These are phyloP conservation scores for Pachyrhynchus sulphureomaculatus DNA, from an alignment of 1,140 invertebrate genomes.

Conservation along the genomic window DNA sequence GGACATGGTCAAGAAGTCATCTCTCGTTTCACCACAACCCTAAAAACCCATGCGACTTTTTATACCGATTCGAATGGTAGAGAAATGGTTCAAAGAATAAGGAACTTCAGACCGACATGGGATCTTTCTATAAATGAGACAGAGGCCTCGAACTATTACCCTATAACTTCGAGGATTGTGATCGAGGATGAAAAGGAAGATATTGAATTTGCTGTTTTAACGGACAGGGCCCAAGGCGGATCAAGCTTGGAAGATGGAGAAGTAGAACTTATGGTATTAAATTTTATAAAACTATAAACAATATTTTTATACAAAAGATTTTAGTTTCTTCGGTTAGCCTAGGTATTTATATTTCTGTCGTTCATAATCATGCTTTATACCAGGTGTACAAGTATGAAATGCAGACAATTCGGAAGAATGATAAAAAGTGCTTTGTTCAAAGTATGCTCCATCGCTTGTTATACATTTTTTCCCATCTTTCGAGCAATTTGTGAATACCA, in stretches of 20 bases:
- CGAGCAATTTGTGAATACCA: too few species aligned
- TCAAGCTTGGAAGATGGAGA: conserved; percentile 72
- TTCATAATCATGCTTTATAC: too few species aligned
- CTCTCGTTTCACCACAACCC: conserved; percentile 65
- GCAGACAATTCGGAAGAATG: too few species aligned
- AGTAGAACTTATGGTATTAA: conserved; percentile 73
- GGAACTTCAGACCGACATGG: conserved; percentile 76
- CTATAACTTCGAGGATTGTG: conserved; percentile 81
- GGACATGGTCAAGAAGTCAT: conserved; percentile 78
- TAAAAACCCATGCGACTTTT: conserved; percentile 69
- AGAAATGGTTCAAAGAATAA: conserved; percentile 56
- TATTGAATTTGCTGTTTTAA: conserved; percentile 66
- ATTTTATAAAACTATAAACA: neutral
- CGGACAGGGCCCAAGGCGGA: conserved; percentile 86
- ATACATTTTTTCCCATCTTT: too few species aligned
- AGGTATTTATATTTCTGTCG: too few species aligned
- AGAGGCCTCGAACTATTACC: conserved; percentile 88
- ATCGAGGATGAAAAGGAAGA: conserved; percentile 59
- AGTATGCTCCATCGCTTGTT: too few species aligned
- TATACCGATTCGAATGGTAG: conserved; percentile 94
- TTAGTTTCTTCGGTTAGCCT: too few species aligned
- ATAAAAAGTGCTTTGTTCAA: too few species aligned
- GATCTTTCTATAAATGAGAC: conserved; percentile 64
- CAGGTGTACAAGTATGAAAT: too few species aligned
- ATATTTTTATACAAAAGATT: neutral